Evolutionary conservation across 2,797 vertebrate genomes (phyloP).

Genomic region (Danio albolineatus): DNA sequence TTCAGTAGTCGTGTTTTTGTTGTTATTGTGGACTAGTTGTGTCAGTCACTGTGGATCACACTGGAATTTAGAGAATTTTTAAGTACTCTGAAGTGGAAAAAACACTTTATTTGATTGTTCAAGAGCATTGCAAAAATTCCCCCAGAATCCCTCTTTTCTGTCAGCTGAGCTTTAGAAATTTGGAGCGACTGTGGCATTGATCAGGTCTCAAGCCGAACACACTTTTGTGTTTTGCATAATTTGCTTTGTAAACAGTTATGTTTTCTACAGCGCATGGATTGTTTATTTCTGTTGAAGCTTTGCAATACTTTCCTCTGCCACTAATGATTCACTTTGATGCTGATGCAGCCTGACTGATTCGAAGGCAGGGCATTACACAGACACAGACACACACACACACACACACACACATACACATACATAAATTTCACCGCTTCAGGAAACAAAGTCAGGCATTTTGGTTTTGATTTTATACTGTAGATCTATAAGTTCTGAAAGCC

Average conservation of each 20-base stretch:
- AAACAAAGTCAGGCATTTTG: conserved; percentile 14
- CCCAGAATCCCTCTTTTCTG: not conserved
- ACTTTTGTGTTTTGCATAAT: conserved; percentile 31
- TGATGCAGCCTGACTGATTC: conserved; percentile 70
- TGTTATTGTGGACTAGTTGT: not conserved
- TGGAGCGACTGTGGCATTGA: not conserved
- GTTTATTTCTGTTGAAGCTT: conserved; percentile 39
- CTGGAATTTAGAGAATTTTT: not conserved
- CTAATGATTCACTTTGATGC: conserved; percentile 66
- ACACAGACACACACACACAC: too few species aligned
- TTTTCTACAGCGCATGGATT: conserved; percentile 32
- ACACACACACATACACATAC: not conserved
- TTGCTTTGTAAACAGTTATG: conserved; percentile 38
- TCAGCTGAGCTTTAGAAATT: conserved; percentile 1
- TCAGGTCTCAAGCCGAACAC: not conserved
- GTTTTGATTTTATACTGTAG: conserved; percentile 5
- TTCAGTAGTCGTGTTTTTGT: too few species aligned
- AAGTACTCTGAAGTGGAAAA: not conserved
- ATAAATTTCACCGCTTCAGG: conserved; percentile 4
- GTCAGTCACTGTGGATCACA: not conserved
- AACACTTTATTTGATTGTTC: conserved; percentile 14
- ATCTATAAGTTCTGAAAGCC: not conserved
- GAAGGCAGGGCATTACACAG: conserved; percentile 67
- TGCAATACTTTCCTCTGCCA: conserved; percentile 43
- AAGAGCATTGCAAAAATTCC: conserved; percentile 6